phyloP scores from a whole-genome alignment of 2,797 vertebrate species.

The Ctenosaura bakeri region DNA sequence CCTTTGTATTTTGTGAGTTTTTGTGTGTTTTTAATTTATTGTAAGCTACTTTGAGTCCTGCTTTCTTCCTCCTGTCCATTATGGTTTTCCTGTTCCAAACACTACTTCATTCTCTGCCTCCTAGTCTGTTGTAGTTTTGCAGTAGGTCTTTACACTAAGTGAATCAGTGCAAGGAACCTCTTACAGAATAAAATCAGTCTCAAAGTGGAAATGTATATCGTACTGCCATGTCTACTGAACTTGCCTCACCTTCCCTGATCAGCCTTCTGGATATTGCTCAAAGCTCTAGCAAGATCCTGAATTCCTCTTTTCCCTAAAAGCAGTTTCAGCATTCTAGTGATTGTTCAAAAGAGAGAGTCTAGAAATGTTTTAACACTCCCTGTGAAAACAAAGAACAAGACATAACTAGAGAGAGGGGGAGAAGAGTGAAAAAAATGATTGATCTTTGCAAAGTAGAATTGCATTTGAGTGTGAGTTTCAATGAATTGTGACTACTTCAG shows the following conservation, averaged over 20 bases:
- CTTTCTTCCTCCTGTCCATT: background rate
- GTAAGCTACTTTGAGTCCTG: background rate
- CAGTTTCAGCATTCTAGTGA: background rate
- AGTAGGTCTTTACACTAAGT: background rate
- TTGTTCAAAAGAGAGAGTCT: background rate
- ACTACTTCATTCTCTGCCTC: background rate
- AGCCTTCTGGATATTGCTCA: background rate
- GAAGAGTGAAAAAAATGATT: no score
- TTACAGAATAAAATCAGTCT: no score
- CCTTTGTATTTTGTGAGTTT: background rate
- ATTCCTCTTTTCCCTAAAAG: background rate
- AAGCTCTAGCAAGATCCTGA: background rate
- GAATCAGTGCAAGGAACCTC: background rate
- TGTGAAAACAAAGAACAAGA: background rate
- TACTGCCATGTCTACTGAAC: background rate
- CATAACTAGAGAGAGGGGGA: background rate
- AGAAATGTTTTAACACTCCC: background rate
- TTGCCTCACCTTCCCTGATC: no score
- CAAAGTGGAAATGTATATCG: background rate
- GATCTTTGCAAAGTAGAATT: background rate
- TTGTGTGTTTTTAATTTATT: background rate
- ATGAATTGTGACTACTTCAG: background rate
- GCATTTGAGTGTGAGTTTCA: background rate
- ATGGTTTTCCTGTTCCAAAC: background rate
- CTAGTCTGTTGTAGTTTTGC: background rate